phyloP scores from a whole-genome alignment of 2,888 invertebrate genomes.

The Lasioglossum villosulum region DNA sequence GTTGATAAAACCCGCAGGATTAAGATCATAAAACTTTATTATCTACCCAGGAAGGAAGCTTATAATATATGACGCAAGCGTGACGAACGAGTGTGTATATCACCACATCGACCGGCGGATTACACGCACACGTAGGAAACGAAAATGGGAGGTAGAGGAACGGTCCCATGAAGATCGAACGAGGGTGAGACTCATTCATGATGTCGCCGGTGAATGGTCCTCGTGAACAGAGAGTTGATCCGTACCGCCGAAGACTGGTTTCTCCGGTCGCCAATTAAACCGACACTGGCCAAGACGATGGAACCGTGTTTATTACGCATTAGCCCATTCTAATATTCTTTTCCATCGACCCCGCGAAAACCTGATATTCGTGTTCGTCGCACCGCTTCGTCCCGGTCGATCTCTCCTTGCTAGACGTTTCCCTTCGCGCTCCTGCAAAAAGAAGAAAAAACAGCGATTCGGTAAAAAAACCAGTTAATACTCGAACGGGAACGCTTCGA shows the following conservation, averaged over 20 bases:
- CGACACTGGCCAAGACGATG: conserved; percentile 63
- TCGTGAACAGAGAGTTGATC: conserved; percentile 21
- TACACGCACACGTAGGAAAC: background rate
- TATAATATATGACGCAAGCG: conserved; percentile 21
- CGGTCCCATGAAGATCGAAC: conserved; percentile 24
- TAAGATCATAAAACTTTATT: conserved; percentile 35
- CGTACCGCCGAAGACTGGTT: conserved; percentile 64
- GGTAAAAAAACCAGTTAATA: background rate
- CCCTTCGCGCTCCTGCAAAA: background rate
- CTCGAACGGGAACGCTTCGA: background rate
- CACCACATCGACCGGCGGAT: conserved; percentile 5
- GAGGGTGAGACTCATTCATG: conserved; percentile 70
- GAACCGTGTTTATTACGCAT: conserved; percentile 70
- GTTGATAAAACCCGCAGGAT: conserved; percentile 25
- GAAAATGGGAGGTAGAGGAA: background rate
- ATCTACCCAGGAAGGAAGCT: background rate
- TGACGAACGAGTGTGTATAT: conserved; percentile 23
- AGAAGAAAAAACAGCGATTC: too few species aligned
- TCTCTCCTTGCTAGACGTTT: background rate
- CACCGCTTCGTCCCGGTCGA: conserved; percentile 20
- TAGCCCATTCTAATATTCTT: conserved; percentile 62
- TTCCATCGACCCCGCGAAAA: conserved; percentile 28
- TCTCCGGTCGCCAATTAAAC: conserved; percentile 72
- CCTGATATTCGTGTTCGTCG: conserved; percentile 66
- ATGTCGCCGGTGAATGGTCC: conserved; percentile 70